Percentiles rank a stretch among this genome's conserved stretches.
Evolutionary conservation across 1,140 invertebrate species (phyloP).

Genomic region (Penaeus indicus): DNA sequence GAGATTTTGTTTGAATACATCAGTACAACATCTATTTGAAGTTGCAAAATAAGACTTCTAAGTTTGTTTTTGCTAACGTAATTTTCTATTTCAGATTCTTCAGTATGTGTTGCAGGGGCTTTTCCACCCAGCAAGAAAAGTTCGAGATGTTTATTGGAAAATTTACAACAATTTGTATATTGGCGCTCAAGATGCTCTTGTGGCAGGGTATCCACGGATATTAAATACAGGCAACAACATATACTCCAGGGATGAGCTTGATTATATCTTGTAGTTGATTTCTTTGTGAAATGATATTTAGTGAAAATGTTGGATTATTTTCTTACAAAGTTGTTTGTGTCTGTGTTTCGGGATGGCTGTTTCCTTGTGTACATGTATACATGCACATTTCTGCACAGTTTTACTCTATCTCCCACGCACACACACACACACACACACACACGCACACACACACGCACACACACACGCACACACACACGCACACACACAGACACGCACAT

Average conservation of each 20-base stretch:
- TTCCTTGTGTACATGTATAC: neutral
- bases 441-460: neutral
- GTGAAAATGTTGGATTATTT: neutral
- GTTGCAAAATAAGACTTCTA: neutral
- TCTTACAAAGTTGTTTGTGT: neutral
- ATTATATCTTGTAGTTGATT: conserved; percentile 88
- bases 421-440: neutral
- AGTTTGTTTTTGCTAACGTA: conserved; percentile 22
- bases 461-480: neutral
- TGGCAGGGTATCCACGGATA: conserved; percentile 97
- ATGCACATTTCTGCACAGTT: no score
- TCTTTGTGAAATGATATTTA: neutral
- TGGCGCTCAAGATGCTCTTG: conserved; percentile 97
- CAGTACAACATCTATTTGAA: no score
- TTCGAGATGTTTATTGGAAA: conserved; percentile 99
- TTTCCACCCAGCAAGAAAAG: conserved; percentile 99
- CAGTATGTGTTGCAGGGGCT: conserved; percentile 80
- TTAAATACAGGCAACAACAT: conserved; percentile 92
- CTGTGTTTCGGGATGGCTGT: neutral
- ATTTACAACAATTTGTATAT: conserved; percentile 99
- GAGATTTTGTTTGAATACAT: no score
- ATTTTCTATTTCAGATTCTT: conserved; percentile 67
- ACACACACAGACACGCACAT: conserved; percentile 20
- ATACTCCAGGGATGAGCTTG: conserved; percentile 95
- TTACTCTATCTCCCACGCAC: neutral